phyloP scores from a whole-genome alignment of 2,113 vertebrate species.

The Rhea americana region DNA sequence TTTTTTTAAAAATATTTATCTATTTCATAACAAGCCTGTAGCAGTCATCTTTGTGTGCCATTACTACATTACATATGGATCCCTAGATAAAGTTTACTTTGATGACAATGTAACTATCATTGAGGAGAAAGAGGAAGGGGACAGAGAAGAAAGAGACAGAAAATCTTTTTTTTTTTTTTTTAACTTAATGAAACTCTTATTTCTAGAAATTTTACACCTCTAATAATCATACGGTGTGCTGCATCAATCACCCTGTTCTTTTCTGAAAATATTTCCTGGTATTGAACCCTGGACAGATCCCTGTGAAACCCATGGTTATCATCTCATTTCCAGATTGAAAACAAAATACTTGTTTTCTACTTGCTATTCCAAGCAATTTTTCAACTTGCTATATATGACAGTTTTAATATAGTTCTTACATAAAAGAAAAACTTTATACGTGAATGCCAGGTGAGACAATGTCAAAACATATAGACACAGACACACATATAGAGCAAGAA shows the following conservation, averaged over 20 bases:
- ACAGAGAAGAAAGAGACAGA: neutral
- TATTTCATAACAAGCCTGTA: neutral
- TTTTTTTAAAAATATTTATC: neutral
- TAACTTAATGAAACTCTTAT: neutral
- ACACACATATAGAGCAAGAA: neutral
- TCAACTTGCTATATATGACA: neutral
- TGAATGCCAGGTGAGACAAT: neutral
- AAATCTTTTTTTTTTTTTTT: neutral
- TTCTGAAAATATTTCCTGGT: neutral
- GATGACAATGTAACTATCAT: neutral
- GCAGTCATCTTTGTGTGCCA: neutral
- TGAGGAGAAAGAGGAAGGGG: neutral
- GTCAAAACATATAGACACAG: neutral
- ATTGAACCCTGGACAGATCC: neutral
- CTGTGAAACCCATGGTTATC: neutral
- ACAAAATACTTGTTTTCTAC: neutral
- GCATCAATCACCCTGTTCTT: neutral
- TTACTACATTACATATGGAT: neutral
- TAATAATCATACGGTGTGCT: neutral
- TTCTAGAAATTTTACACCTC: neutral
- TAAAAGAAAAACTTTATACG: neutral
- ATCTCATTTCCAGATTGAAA: neutral
- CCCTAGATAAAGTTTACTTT: neutral
- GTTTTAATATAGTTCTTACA: neutral
- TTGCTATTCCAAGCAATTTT: neutral